Evolutionary conservation across 2,888 invertebrate genomes (phyloP).

Genomic region (Byasa hedistus): DNA sequence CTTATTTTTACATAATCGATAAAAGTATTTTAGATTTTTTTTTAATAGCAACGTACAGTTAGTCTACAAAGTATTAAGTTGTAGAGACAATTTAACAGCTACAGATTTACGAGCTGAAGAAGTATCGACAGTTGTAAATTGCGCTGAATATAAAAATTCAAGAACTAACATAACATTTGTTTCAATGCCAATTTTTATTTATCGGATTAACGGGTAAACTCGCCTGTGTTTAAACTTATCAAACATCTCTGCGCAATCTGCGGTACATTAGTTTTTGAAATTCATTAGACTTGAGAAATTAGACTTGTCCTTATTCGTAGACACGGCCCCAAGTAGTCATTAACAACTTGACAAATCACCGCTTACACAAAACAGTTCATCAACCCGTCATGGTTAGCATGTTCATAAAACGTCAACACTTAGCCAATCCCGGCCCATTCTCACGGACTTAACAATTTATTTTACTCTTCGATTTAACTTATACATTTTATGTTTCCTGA

Average conservation of each 20-base stretch:
- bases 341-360: conserved; percentile 19
- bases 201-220: too few species aligned
- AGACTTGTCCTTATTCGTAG: neutral
- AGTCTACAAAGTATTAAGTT: too few species aligned
- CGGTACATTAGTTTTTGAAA: neutral
- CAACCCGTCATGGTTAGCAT: conserved; percentile 21
- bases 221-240: too few species aligned
- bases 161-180: too few species aligned
- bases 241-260: neutral
- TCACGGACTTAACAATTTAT: neutral
- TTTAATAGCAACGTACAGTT: too few species aligned
- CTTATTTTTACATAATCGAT: too few species aligned
- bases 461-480: neutral
- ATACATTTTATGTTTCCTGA: neutral
- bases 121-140: too few species aligned
- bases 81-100: too few species aligned
- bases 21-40: too few species aligned
- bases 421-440: neutral
- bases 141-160: too few species aligned
- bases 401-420: conserved; percentile 2
- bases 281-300: neutral
- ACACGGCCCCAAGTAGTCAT: neutral
- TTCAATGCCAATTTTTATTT: too few species aligned
- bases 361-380: conserved; percentile 21
- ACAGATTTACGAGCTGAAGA: too few species aligned